Base-by-base conservation (phyloP, 2,888 invertebrate species). In the Apotomis betuletana region DNA sequence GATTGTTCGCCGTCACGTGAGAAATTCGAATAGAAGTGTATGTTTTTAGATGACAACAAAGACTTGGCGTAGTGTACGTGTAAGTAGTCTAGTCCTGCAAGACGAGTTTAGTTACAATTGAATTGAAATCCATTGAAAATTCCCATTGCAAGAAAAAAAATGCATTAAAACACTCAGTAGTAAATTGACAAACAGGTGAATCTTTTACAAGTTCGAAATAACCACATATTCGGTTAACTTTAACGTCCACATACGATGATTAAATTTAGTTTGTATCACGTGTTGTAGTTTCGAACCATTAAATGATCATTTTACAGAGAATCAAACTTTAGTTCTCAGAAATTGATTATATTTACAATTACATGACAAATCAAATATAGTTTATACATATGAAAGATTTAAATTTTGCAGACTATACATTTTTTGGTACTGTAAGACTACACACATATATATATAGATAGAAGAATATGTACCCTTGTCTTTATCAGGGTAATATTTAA, bases 1-100 rank as follows among this genome's bases (percentile, higher is more conserved):
- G 36, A 72, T 72, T 61, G 70, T 75, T 67, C 41, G 46, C 38
- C 44, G 41, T 63, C n/a, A 49, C 72, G 51, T 74, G 74, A 13
- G 70, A 74, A 57, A 15, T 69, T 67, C 59, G 9, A 59, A 58
- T 67, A 60, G 4, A n/a, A 62, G 27, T 27, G 41, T 52, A 54
- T 68, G 70, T 70, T 59, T 63, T 63, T 15, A 55, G 55, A 15
- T 15, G 36, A 15, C 6, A 41, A 51, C 63, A 63, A 58, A 52
- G 49, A 63, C 27, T 27, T 13, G 15, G 44, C 44, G 5, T 8
- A 65, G n/a, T 36, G 10, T 60, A 15, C 0, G 1, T 27, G 51
- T 52, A 15, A n/a, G 13, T 27, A 46, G 38, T 59, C n/a, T 38
- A 9, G 54, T 38, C 64, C 36, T 59, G 70, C 3, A 51, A 13